Conservation (phyloP, 53 echinoderm and acorn worm species). For the Paelopatides confundens region DNA sequence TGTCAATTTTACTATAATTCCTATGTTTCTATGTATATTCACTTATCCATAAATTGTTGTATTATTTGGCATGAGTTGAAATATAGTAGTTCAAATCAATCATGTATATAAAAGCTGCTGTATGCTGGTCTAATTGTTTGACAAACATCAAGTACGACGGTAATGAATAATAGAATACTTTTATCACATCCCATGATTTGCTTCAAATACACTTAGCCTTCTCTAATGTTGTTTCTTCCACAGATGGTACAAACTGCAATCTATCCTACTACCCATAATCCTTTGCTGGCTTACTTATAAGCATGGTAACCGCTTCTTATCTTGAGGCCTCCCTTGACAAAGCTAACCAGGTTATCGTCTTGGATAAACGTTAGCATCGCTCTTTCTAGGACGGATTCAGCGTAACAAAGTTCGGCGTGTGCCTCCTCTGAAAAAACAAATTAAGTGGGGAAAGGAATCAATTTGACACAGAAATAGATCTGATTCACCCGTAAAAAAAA, state of each 20-base stretch:
- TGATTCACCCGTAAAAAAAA: neutral
- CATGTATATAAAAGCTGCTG: too few species aligned
- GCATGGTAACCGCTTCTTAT: constrained; percentile 94
- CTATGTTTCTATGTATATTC: too few species aligned
- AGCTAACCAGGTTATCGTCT: constrained; percentile 97
- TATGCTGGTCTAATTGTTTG: too few species aligned
- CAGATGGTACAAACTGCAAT: neutral
- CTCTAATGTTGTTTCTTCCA: too few species aligned
- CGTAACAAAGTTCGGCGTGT: constrained; percentile 96
- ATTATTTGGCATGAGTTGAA: too few species aligned
- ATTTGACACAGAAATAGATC: neutral
- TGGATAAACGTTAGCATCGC: constrained; percentile 96
- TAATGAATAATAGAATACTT: too few species aligned
- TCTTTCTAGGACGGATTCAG: constrained; percentile 94
- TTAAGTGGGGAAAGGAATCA: neutral
- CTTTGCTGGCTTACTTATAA: constrained; percentile 81
- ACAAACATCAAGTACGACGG: too few species aligned
- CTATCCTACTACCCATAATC: neutral
- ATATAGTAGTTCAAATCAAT: too few species aligned
- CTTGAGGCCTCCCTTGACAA: constrained; percentile 97
- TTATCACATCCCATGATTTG: too few species aligned
- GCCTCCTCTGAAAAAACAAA: constrained; percentile 75
- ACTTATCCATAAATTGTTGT: too few species aligned
- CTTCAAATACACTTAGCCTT: too few species aligned
- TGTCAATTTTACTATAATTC: too few species aligned